Evolutionary conservation across 2,888 invertebrate species (phyloP).

Genomic region (Brachyptera putata): DNA sequence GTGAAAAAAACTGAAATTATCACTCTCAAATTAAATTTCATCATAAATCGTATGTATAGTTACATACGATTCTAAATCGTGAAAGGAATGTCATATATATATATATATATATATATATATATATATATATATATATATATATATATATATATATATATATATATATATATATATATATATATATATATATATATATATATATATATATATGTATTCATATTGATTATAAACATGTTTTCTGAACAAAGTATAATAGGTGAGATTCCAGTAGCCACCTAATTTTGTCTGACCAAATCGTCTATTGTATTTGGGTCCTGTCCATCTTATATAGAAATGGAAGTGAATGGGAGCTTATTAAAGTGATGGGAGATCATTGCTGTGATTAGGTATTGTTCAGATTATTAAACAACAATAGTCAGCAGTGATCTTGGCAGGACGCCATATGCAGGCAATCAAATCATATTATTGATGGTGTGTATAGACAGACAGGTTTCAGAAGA

Average conservation of each 20-base stretch:
- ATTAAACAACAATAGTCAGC: constrained; percentile 11
- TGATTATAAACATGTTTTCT: not conserved
- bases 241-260: not conserved
- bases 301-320: not conserved
- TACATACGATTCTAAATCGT: not conserved
- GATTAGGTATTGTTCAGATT: constrained; percentile 8
- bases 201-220: not conserved
- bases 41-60: not conserved
- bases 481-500: not conserved
- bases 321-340: not conserved
- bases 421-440: not conserved
- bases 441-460: not conserved
- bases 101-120: no score
- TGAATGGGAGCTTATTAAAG: constrained; percentile 7
- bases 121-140: no score
- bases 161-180: not conserved
- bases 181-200: not conserved
- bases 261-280: constrained; percentile 6
- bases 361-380: not conserved
- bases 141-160: no score
- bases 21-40: no score
- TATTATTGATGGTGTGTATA: not conserved
- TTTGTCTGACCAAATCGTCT: not conserved
- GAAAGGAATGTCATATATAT: no score
- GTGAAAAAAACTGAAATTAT: no score